Percentiles rank a stretch among this genome's conserved stretches.
These are phyloP conservation scores for Pandemis heparana DNA, from an alignment of 2,888 invertebrate species.

Conservation along the genomic window DNA sequence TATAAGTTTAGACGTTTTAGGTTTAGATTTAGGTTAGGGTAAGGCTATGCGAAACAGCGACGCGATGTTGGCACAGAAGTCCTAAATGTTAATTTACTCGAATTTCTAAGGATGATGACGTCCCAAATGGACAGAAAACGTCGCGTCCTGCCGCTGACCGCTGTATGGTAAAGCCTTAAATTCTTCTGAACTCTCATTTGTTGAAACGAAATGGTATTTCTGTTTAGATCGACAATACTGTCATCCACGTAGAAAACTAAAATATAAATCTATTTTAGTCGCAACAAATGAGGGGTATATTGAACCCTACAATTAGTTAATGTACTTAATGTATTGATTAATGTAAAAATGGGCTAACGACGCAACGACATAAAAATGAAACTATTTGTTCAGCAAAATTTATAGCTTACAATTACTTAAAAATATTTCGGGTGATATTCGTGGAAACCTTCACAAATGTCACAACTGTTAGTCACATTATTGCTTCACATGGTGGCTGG, in stretches of 20 bases:
- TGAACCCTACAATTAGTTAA: constrained; percentile 45
- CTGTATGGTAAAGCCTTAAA: background rate
- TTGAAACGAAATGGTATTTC: background rate
- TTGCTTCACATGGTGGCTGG: constrained; percentile 33
- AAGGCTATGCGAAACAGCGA: background rate
- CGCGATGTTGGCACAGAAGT: background rate
- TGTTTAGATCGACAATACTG: background rate
- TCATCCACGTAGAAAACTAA: background rate
- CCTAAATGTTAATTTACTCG: too few species aligned
- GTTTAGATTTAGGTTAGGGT: too few species aligned
- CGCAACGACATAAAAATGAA: constrained; percentile 39
- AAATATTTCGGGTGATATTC: constrained; percentile 34
- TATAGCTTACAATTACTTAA: constrained; percentile 41
- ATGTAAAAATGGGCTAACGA: constrained; percentile 61
- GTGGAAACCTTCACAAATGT: constrained; percentile 50
- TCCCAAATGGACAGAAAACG: background rate
- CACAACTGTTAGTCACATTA: constrained; percentile 47
- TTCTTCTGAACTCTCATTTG: background rate
- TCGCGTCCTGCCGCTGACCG: background rate
- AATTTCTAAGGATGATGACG: background rate
- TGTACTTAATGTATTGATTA: constrained; percentile 35
- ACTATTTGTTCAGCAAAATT: constrained; percentile 46
- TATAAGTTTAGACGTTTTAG: background rate
- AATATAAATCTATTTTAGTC: background rate
- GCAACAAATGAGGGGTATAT: constrained; percentile 55